A percentile compares a stretch with the other conserved stretches of the same genome.
These are phyloP conservation scores for Cerastoderma edule DNA, from an alignment of 2,888 invertebrate species.

Conservation along the genomic window DNA sequence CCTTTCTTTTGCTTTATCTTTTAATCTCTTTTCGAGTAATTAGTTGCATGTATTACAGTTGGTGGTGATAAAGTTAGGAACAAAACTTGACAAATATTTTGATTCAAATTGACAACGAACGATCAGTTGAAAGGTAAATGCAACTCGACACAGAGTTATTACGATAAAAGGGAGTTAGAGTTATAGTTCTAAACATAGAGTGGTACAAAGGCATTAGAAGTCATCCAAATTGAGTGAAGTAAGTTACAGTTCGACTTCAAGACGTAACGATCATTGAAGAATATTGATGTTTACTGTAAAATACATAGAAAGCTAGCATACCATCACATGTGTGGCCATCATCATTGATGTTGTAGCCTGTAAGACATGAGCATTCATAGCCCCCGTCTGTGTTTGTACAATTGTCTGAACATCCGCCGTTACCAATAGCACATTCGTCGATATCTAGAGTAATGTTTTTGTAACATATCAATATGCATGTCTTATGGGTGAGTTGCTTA, in stretches of 20 bases:
- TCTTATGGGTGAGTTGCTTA: not conserved
- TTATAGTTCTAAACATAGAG: not conserved
- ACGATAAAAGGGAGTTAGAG: not conserved
- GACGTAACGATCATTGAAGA: too few species aligned
- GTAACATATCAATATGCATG: not conserved
- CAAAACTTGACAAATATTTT: too few species aligned
- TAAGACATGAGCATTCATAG: slow-evolving; percentile 92
- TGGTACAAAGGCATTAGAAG: not conserved
- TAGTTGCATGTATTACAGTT: too few species aligned
- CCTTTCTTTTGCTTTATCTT: too few species aligned
- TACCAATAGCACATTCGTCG: slow-evolving; percentile 89
- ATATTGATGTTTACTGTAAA: not conserved
- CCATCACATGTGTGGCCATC: slow-evolving; percentile 87
- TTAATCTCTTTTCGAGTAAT: too few species aligned
- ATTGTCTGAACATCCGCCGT: slow-evolving; percentile 90
- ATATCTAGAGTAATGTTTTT: slow-evolving; percentile 86
- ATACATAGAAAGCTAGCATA: slow-evolving; percentile 53
- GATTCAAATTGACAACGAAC: too few species aligned
- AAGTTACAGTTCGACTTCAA: not conserved
- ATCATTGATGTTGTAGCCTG: slow-evolving; percentile 85
- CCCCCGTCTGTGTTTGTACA: slow-evolving; percentile 93
- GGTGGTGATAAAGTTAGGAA: too few species aligned
- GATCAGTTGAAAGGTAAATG: too few species aligned
- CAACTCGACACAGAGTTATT: not conserved
- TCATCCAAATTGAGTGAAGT: not conserved